These are phyloP conservation scores for Tinea semifulvella DNA, from an alignment of 2,888 invertebrate species.

Conservation along the genomic window DNA sequence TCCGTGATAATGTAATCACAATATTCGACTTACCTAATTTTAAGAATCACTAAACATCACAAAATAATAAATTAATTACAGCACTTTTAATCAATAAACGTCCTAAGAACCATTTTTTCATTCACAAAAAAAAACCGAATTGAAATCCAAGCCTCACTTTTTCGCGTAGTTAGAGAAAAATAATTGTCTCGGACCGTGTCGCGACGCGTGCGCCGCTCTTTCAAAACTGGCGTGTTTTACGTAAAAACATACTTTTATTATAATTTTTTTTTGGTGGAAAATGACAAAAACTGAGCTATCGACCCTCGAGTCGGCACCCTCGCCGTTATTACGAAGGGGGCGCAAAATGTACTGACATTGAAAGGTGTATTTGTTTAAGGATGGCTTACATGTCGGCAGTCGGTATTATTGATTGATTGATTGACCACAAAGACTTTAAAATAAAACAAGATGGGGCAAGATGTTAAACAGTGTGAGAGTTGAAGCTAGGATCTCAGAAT, in stretches of 20 bases:
- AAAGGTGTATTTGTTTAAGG: constrained; percentile 42
- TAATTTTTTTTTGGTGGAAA: constrained; percentile 51
- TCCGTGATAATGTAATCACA: no score
- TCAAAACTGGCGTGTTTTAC: constrained; percentile 56
- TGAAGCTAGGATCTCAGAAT: no score
- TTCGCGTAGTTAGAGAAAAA: constrained; percentile 13
- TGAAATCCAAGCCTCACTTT: neutral
- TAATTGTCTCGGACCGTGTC: constrained; percentile 11
- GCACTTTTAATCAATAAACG: no score
- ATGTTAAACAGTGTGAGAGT: no score
- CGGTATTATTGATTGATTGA: no score
- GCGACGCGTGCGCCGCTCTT: constrained; percentile 39
- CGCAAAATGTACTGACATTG: constrained; percentile 20
- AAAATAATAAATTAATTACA: no score
- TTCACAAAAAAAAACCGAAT: no score
- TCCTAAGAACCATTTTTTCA: no score
- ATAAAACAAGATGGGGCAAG: no score
- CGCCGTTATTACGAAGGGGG: constrained; percentile 43
- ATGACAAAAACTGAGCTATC: constrained; percentile 53
- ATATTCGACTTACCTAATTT: no score
- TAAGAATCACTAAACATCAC: no score
- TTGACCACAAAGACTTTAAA: no score
- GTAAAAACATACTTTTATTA: constrained; percentile 50
- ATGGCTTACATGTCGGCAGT: constrained; percentile 34
- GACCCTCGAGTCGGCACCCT: constrained; percentile 34